phyloP scores from a whole-genome alignment of 2,797 vertebrate genomes.

The Myripristis murdjan region DNA sequence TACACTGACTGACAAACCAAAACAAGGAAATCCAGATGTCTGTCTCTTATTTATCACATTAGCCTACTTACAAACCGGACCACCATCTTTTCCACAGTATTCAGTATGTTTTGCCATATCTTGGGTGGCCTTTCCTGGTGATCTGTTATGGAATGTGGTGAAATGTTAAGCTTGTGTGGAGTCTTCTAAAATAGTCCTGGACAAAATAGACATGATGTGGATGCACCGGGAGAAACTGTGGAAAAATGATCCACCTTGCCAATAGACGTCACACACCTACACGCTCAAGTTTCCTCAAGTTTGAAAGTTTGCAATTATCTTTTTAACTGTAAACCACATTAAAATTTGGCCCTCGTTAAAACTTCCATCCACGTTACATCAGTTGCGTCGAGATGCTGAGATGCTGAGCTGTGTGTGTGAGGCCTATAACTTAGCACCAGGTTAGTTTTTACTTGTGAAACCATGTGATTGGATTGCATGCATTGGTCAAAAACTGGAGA shows the following conservation, averaged over 20 bases:
- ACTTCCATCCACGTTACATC: conserved; percentile 67
- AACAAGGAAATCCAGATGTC: conserved; percentile 48
- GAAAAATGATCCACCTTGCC: conserved; percentile 79
- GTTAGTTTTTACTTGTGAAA: conserved; percentile 13
- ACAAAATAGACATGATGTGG: conserved; percentile 77
- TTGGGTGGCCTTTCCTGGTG: conserved; percentile 46
- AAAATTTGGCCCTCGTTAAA: conserved; percentile 67
- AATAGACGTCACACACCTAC: conserved; percentile 78
- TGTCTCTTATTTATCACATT: conserved; percentile 45
- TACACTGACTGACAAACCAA: conserved; percentile 23
- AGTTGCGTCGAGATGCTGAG: conserved; percentile 39
- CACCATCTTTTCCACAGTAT: conserved; percentile 21
- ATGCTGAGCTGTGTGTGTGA: conserved; percentile 22
- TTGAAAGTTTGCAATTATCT: conserved; percentile 77
- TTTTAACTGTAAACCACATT: conserved; percentile 76
- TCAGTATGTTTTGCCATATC: conserved; percentile 16
- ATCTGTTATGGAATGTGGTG: conserved; percentile 69
- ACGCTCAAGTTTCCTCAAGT: conserved; percentile 73
- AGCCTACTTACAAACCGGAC: conserved; percentile 17
- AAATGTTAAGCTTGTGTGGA: conserved; percentile 74
- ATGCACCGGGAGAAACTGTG: conserved; percentile 78
- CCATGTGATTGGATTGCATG: too few relatives aligned
- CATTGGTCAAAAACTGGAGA: too few relatives aligned
- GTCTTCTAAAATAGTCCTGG: conserved; percentile 75
- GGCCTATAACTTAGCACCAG: conserved; percentile 42